Conservation (phyloP, 1,140 invertebrate species). For the Bombus consobrinus region DNA sequence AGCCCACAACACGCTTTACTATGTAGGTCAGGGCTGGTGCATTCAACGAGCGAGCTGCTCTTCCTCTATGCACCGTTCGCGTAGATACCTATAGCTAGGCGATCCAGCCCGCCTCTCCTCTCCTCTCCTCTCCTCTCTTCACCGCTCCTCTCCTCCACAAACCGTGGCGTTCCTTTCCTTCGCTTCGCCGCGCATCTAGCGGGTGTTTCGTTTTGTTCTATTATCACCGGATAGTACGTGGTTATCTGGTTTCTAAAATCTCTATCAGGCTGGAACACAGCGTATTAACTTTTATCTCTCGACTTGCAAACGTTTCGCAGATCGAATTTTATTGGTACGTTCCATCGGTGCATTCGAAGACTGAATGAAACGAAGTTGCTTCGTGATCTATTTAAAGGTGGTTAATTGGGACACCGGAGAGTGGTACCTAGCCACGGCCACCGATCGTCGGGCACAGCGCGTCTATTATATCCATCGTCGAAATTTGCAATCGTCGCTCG, state of each 20-base stretch:
- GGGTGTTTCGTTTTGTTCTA: slow-evolving; percentile 61
- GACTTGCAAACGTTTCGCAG: fast-evolving
- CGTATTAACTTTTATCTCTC: too few species aligned
- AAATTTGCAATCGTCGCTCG: neutral
- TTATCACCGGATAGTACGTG: too few species aligned
- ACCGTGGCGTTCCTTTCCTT: slow-evolving; percentile 17
- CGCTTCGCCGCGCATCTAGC: slow-evolving; percentile 58
- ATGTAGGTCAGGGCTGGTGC: slow-evolving; percentile 83
- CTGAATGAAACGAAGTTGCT: neutral
- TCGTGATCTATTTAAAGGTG: slow-evolving; percentile 8
- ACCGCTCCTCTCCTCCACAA: neutral
- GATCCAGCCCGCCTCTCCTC: slow-evolving; percentile 46
- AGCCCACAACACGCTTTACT: slow-evolving; percentile 81
- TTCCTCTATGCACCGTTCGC: slow-evolving; percentile 78
- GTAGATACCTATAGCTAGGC: slow-evolving; percentile 59
- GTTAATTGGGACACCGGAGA: slow-evolving; percentile 8
- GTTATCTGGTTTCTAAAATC: too few species aligned
- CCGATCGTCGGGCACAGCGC: neutral
- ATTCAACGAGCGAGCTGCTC: slow-evolving; percentile 80
- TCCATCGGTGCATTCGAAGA: neutral
- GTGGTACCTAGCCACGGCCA: neutral
- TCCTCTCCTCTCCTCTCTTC: neutral
- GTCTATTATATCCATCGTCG: neutral
- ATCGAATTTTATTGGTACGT: neutral
- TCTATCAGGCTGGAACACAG: fast-evolving